Evolutionary conservation across 2,113 vertebrate genomes (phyloP), one percentile per base, ranked within the genome.

Genomic region (Pitta sordida): DNA sequence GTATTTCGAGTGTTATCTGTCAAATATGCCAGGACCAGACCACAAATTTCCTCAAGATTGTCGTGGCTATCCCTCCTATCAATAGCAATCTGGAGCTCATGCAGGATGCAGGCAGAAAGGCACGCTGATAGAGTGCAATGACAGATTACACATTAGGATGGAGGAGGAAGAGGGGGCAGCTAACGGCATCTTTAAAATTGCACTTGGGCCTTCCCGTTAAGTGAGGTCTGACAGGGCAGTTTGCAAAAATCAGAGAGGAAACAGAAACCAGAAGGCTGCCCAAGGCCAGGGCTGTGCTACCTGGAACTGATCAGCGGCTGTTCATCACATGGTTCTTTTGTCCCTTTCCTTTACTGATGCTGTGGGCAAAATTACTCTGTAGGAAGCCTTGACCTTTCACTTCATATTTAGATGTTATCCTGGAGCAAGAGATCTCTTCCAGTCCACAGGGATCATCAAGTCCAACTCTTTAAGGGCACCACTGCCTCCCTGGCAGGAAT

Each of bases 1-100:
- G 74, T 94, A 96, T 97, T 96, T 95, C 37, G 36, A 97, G 94
- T 73, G 36, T 92, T 97, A 93, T 96, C 95, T 96, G 93, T 97
- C 97, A 97, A 94, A 91, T 90, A 82, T 29, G 70, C 94, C 94
- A 91, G 84, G 90, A 91, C 91, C 89, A 84, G 39, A n/a, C 93
- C 94, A 92, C 86, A 73, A 27, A 90, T 93, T 94, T 97, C 94
- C 76, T 55, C 8, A 65, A 71, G 69, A 96, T 20, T 90, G 90
- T 87, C 4, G 7, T n/a, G 92, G 81, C 90, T 86, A 55, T 90
- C 78, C 73, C 44, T 16, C 64, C 76, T 91, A 96, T 94, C 96
- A 94, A 36, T 55, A 88, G 91, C 88, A 87, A 92, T 92, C 74
- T 89, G 78, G 70, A 91, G 80, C 73, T 77, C 34, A 65, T 52